These are phyloP conservation scores for Sebastes vulpes DNA, from an alignment of 2,797 vertebrate genomes.

Conservation along the genomic window DNA sequence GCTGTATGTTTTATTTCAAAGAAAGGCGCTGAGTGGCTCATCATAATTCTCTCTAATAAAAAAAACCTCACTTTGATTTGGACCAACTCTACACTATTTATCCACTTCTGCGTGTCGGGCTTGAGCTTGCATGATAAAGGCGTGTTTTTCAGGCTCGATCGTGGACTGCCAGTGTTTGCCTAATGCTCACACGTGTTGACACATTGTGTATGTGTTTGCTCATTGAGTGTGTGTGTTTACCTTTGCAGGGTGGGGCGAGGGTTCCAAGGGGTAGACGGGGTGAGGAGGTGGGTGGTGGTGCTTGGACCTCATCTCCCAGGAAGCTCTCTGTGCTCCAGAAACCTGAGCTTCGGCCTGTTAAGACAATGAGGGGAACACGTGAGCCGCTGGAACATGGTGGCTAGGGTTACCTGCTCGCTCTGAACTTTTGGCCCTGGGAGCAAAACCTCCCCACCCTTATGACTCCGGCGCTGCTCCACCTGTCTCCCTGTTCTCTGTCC, in stretches of 20 bases:
- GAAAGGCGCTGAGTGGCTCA: constrained; percentile 12
- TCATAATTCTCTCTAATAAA: constrained; percentile 18
- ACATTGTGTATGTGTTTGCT: constrained; percentile 56
- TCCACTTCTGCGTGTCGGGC: not conserved
- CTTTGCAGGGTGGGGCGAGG: constrained; percentile 40
- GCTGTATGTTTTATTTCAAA: constrained; percentile 1
- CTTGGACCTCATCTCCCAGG: constrained; percentile 65
- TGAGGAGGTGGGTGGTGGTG: constrained; percentile 28
- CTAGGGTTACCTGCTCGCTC: constrained; percentile 79
- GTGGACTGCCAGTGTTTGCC: constrained; percentile 37
- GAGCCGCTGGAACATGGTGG: constrained; percentile 82
- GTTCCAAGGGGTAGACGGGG: constrained; percentile 40
- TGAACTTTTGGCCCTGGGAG: constrained; percentile 85
- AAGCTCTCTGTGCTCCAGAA: constrained; percentile 75
- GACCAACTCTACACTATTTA: constrained; percentile 9
- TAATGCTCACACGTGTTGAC: constrained; percentile 28
- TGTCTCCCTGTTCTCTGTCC: constrained; percentile 33
- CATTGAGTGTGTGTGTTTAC: constrained; percentile 54
- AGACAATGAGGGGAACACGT: constrained; percentile 85
- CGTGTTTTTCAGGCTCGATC: constrained; percentile 23
- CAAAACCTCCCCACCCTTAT: constrained; percentile 75
- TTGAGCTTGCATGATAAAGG: constrained; percentile 20
- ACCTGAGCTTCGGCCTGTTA: constrained; percentile 76
- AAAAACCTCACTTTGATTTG: constrained; percentile 37
- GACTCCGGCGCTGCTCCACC: constrained; percentile 61